phyloP scores from a whole-genome alignment of 2,888 invertebrate species.

The Nemurella pictetii region DNA sequence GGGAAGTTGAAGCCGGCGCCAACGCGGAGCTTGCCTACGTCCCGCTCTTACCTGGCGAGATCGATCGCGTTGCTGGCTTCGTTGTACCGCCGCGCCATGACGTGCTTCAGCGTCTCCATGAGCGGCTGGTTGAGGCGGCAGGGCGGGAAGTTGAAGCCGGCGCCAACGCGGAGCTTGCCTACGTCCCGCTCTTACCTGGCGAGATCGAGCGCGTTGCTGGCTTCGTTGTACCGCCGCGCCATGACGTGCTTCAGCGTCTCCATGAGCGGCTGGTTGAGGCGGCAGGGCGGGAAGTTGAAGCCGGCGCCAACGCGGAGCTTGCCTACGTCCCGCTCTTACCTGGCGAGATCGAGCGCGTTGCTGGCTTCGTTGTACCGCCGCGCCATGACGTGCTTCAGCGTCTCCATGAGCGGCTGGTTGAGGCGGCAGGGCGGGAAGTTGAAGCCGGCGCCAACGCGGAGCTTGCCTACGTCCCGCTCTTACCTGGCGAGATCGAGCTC shows the following conservation, averaged over 20 bases:
- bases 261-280: slow-evolving; percentile 67
- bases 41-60: slow-evolving; percentile 14
- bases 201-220: slow-evolving; percentile 35
- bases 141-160: slow-evolving; percentile 66
- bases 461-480: no score
- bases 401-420: slow-evolving; percentile 68
- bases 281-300: slow-evolving; percentile 66
- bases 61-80: slow-evolving; percentile 46
- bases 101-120: slow-evolving; percentile 74
- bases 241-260: slow-evolving; percentile 78
- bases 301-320: no score
- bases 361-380: slow-evolving; percentile 69
- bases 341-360: slow-evolving; percentile 34
- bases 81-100: slow-evolving; percentile 82
- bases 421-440: slow-evolving; percentile 66
- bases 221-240: slow-evolving; percentile 76
- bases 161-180: no score
- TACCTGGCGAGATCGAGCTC: slow-evolving; percentile 32
- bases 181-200: background rate
- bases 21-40: no score
- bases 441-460: background rate
- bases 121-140: slow-evolving; percentile 66
- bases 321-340: no score
- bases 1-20: no score
- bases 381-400: slow-evolving; percentile 79